These are phyloP conservation scores for Papilio xuthus DNA, from an alignment of 1,140 invertebrate genomes.

Conservation along the genomic window DNA sequence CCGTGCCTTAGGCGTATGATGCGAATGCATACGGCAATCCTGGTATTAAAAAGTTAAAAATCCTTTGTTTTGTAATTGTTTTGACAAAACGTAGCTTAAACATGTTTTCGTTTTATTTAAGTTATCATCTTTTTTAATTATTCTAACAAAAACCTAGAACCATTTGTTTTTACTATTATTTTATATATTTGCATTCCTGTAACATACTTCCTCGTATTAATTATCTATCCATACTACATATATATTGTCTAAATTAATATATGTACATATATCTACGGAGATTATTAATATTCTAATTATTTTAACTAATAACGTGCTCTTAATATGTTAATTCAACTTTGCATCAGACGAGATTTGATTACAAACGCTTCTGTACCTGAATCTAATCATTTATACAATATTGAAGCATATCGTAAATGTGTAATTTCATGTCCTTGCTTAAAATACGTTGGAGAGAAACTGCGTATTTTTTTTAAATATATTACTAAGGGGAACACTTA, in stretches of 20 bases:
- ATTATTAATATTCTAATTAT: slow-evolving; percentile 69
- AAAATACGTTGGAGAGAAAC: background rate
- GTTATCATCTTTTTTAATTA: no score
- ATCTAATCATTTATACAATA: slow-evolving; percentile 54
- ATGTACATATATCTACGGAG: background rate
- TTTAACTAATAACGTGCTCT: slow-evolving; percentile 74
- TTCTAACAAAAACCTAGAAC: no score
- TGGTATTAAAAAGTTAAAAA: background rate
- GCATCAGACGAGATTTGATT: slow-evolving; percentile 61
- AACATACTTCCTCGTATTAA: background rate
- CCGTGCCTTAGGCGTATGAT: background rate
- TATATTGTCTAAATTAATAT: background rate
- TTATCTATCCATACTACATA: no score
- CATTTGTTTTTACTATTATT: no score
- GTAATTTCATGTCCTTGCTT: background rate
- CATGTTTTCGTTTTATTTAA: no score
- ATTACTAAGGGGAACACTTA: background rate
- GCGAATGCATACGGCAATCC: background rate
- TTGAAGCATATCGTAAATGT: slow-evolving; percentile 38
- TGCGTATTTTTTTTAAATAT: background rate
- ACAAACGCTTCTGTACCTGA: slow-evolving; percentile 50
- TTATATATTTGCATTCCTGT: no score
- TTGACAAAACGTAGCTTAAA: background rate
- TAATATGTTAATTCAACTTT: slow-evolving; percentile 70
- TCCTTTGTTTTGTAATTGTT: background rate